Evolutionary conservation across 2,888 invertebrate species (phyloP), one percentile per base, ranked within the genome.

Genomic region (Epinotia ramella): DNA sequence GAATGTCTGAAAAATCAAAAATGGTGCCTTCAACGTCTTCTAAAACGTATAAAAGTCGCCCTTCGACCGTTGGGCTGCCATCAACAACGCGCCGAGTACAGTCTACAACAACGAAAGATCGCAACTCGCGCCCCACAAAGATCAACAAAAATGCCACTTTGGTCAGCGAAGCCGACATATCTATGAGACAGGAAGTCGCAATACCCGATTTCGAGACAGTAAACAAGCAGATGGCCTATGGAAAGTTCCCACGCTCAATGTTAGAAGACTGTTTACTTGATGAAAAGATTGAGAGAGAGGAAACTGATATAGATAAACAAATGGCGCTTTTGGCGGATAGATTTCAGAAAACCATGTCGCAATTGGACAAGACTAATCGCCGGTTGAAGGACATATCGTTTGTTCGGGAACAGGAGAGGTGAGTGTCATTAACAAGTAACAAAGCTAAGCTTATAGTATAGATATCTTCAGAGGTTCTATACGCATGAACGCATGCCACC

Each of bases 351-450:
- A 94, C 94, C 0, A 87, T 91, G 77, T 87, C 91, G 24, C 86
- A 93, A 70, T 81, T 95, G 5, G 92, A 95, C 66, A 92, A 92
- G 81, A 94, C 95, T 0, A 93, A 90, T 78, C 84, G 87, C 53
- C 84, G 94, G 18, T 76, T 95, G 64, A 94, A 93, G 76, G 92
- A 94, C 74, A 91, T 95, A 56, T 90, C 89, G 1, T 94, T 94
- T 87, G 87, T 91, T 60, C 89, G 88, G 0, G 95, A 95, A 80
- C 92, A 94, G 77, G 89, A 94, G 73, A 88, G 94, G 95, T 93
- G 67, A 73, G 86, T 84, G 0, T 4, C 11, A 57, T 3, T 20
- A 20, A 33, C 7, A 20, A 28, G 24, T 28, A 28, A 28, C 9
- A 40, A 33, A 33, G 6, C 33, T 33, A 7, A 33, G 33, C 33